These are phyloP conservation scores for Smittia aterrima DNA, from an alignment of 2,888 invertebrate species.

Conservation along the genomic window DNA sequence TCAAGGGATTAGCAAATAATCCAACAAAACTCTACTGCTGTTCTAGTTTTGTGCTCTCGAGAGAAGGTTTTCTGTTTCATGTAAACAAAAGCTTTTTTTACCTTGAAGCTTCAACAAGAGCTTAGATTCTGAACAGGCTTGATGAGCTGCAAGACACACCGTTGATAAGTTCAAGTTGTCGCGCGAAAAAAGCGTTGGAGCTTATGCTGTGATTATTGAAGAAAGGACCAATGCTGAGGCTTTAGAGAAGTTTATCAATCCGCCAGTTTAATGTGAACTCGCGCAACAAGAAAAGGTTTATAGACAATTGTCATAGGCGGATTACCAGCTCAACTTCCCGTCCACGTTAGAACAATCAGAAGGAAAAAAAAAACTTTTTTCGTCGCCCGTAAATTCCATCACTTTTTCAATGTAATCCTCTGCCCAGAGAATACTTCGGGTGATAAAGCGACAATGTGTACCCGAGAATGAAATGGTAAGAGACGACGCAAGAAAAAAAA, in stretches of 20 bases:
- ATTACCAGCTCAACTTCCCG: not conserved
- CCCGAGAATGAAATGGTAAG: not conserved
- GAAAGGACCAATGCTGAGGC: not conserved
- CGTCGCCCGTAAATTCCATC: constrained; percentile 3
- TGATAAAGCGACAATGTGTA: constrained; percentile 14
- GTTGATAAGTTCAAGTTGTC: not conserved
- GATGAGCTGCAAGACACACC: not conserved
- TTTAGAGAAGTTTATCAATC: not conserved
- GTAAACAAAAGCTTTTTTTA: not conserved
- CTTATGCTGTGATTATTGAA: too few species aligned
- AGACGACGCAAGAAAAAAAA: not conserved
- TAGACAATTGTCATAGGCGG: constrained; percentile 1
- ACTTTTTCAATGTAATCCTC: constrained; percentile 16
- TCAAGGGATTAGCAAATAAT: constrained; percentile 14
- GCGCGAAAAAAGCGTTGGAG: too few species aligned
- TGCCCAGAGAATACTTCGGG: not conserved
- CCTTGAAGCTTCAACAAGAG: not conserved
- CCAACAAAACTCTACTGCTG: not conserved
- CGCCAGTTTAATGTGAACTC: too few species aligned
- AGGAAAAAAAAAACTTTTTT: constrained; percentile 6
- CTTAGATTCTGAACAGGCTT: not conserved
- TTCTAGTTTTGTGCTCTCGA: not conserved
- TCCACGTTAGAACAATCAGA: too few species aligned
- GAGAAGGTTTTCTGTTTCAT: too few species aligned
- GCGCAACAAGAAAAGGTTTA: not conserved